Base-by-base conservation (phyloP, 1,140 invertebrate genomes). In the Rhopalosiphum maidis region DNA sequence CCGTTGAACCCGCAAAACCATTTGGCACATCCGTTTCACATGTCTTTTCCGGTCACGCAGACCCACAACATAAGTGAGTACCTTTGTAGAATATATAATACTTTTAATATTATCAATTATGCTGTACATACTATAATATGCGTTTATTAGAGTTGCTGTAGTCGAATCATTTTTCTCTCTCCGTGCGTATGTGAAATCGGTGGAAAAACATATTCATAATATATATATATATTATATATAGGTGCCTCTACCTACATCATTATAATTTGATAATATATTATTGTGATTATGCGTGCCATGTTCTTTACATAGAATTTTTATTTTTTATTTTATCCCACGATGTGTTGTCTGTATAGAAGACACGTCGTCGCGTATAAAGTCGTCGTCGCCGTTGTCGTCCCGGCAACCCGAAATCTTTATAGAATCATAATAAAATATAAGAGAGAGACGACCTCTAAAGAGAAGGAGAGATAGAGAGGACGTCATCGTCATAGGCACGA, bases 1-100 rank as follows among this genome's bases (percentile, higher is more conserved):
- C 91, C 91, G 82, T 15, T 93, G 48, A 93, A 93, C 82, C 22
- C 91, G 21, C 91, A 93, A 83, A 93, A 93, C 35, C 91, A 93
- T 41, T 55, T 93, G 91, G 82, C 91, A 51, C 91, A 93, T 86
- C 91, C 91, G 68, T 93, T 94, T n/a, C 94, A 94, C 88, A 86
- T 94, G 89, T 94, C 94, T 8, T 90, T 94, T n/a, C 94, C 94
- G 55, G 93, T 94, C 93, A 94, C 94, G 6, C 94, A 94, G 93
- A 93, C 94, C 48, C 94, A 94, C 94, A 94, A 94, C 93, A 94
- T 94, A 94, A 93, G 94, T 94, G 88, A 93, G 93, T 86, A 25
- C 23, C 25, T 43, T 85, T 77, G n/a, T 30, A 18, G 4, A 18
- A 77, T n/a, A n/a, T n/a, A 77, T 51, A 51, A 51, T 51, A 51